Conservation (phyloP, 2,113 vertebrate species). For the Hiodon tergisus region DNA sequence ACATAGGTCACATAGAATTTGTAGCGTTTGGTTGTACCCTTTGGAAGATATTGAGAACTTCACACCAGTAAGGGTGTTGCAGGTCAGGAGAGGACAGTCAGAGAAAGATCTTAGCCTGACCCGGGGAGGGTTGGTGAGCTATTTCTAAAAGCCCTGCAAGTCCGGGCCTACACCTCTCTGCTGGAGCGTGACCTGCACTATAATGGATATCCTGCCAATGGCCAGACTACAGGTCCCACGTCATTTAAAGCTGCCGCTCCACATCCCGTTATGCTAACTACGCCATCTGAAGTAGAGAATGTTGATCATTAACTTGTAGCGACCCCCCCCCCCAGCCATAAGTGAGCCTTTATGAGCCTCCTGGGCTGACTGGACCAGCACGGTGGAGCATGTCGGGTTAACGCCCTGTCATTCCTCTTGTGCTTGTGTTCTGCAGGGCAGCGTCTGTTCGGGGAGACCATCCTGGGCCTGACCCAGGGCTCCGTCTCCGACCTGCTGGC, state of each 20-base stretch:
- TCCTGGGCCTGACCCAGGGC: slow-evolving; percentile 94
- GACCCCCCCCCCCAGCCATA: background rate
- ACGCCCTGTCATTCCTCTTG: background rate
- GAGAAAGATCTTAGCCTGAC: no score
- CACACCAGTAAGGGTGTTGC: no score
- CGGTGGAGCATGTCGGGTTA: background rate
- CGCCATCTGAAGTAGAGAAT: no score
- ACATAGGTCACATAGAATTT: no score
- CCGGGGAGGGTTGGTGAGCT: no score
- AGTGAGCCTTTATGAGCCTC: no score
- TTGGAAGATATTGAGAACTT: no score
- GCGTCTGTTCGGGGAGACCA: slow-evolving; percentile 93
- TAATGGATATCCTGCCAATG: background rate
- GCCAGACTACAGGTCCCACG: background rate
- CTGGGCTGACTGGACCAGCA: background rate
- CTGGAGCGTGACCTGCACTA: background rate
- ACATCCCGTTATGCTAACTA: no score
- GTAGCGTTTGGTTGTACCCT: no score
- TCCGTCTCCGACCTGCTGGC: slow-evolving; percentile 96
- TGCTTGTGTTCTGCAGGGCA: slow-evolving; percentile 68
- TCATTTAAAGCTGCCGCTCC: background rate
- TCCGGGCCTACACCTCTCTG: background rate
- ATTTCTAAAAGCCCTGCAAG: background rate
- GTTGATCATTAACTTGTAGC: background rate
- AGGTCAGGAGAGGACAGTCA: no score